Conservation (phyloP, 2,797 vertebrate genomes). For the Ciconia nigra region DNA sequence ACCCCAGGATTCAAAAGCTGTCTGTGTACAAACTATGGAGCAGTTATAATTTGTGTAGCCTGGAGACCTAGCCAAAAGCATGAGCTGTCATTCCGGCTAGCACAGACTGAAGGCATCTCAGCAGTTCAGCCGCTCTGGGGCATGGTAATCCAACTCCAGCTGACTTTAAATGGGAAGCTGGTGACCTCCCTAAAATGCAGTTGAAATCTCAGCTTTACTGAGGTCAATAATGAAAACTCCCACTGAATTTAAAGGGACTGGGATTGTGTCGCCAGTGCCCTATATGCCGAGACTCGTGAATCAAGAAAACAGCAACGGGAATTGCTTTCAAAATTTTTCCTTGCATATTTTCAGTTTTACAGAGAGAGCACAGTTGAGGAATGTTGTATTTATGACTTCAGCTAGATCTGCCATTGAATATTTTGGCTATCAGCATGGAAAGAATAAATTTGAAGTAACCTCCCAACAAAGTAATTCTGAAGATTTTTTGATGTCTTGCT, state of each 20-base stretch:
- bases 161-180: not conserved
- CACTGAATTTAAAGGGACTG: not conserved
- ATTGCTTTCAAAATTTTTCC: not conserved
- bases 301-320: not conserved
- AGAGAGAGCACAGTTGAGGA: not conserved
- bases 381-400: not conserved
- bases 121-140: not conserved
- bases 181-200: not conserved
- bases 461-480: not conserved
- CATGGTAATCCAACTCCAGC: not conserved
- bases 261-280: not conserved
- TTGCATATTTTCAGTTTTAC: not conserved
- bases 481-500: not conserved
- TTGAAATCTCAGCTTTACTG: not conserved
- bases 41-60: not conserved
- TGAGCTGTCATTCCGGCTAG: rapidly evolving
- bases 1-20: not conserved
- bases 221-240: not conserved
- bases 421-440: not conserved
- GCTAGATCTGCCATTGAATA: not conserved
- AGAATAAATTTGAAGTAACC: not conserved
- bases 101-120: not conserved
- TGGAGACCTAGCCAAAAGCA: not conserved
- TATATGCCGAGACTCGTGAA: rapidly evolving
- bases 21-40: not conserved